Evolutionary conservation across 2,888 invertebrate species (phyloP), one percentile per base, ranked within the genome.

Genomic region (Ferdinandea cuprea): DNA sequence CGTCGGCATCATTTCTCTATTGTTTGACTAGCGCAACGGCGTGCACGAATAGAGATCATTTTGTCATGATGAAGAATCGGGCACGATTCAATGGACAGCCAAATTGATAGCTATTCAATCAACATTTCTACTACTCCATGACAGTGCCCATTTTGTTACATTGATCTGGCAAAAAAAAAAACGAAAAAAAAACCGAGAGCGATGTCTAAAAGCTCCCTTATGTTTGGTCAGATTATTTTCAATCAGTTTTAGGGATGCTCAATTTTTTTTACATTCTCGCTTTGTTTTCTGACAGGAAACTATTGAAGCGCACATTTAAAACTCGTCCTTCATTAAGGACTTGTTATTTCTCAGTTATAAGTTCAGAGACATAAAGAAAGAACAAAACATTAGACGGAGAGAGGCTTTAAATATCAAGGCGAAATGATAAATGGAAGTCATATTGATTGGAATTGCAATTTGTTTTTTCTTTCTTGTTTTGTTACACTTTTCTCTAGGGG

Each of bases 51-150:
- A 46, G 52, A 54, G 50, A 72, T 63, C 32, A 71, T 71, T 78
- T 72, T 79, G 77, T 76, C 63, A 44, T 59, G 63, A 61, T 72
- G 42, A 66, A 85, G 72, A 65, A 81, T 72, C 59, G 71, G 71
- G 68, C 63, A 35, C 72, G 59, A 59, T 48, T 78, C 65, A 79
- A 71, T 83, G 50, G 74, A 71, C 74, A 63, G 52, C 68, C 65
- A 74, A 79, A 85, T 81, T 79, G 73, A 81, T 77, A 59, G 69
- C 65, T 59, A 59, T 81, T 81, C 80, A 80, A 80, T 80, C 74
- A 69, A 63, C 58, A 48, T 63, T 63, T 48, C 50, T 42, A 42
- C 19, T 17, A 17, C 7, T 15, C 28, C 19, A 4, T 54, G 17
- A 37, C 37, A 37, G 40, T 40, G 40, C 40, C 15, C 15, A 15